Conservation (phyloP, 1,140 invertebrate species). For the Schmidtea mediterranea region DNA sequence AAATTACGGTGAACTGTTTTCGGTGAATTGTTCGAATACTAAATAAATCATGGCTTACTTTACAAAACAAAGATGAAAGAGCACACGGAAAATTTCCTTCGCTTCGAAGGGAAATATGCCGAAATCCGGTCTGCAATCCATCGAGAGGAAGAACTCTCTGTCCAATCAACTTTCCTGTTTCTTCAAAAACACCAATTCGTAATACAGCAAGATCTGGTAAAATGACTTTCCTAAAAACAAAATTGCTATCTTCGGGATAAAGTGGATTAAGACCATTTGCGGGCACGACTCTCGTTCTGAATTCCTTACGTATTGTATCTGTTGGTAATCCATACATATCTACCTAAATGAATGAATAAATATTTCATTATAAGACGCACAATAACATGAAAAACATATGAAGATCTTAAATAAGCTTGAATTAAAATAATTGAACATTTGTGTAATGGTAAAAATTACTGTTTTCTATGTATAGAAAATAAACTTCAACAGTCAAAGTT, state of each 20-base stretch:
- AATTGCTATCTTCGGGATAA: slow-evolving; percentile 78
- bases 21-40: no score
- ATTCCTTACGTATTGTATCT: slow-evolving; percentile 92
- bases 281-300: slow-evolving; percentile 77
- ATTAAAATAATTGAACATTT: no score
- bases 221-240: slow-evolving; percentile 87
- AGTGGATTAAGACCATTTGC: slow-evolving; percentile 75
- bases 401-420: no score
- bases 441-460: no score
- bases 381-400: no score
- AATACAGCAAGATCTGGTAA: slow-evolving; percentile 84
- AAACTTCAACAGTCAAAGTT: no score
- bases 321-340: slow-evolving; percentile 98
- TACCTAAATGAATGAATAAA: neutral
- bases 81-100: slow-evolving; percentile 98
- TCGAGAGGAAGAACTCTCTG: slow-evolving; percentile 87
- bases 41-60: no score
- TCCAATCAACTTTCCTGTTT: slow-evolving; percentile 77
- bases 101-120: slow-evolving; percentile 81
- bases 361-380: no score
- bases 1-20: no score
- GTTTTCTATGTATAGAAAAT: no score
- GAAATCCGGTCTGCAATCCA: slow-evolving; percentile 62
- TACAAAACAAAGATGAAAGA: slow-evolving; percentile 80
- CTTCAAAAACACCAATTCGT: slow-evolving; percentile 90